phyloP scores from a whole-genome alignment of 2,797 vertebrate species.

The Spatula versicolor region DNA sequence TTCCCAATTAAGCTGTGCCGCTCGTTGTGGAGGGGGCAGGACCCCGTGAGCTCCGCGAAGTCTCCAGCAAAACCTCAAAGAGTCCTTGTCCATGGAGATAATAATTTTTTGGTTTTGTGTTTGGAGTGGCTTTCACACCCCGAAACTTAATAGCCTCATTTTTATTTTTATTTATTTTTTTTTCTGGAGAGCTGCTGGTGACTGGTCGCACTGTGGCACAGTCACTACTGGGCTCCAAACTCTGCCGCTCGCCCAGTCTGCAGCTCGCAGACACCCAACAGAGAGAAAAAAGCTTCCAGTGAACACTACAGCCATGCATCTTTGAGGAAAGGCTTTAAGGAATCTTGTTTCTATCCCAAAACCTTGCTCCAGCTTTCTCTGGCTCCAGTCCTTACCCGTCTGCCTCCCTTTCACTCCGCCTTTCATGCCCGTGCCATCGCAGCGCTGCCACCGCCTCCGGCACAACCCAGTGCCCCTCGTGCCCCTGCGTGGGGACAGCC shows the following conservation, averaged over 20 bases:
- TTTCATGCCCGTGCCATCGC: accelerated
- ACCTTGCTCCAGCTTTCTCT: background rate
- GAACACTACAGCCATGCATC: background rate
- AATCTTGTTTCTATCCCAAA: background rate
- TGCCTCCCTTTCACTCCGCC: background rate
- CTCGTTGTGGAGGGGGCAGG: background rate
- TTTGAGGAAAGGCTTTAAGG: background rate
- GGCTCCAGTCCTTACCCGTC: background rate
- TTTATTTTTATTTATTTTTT: too few relatives aligned
- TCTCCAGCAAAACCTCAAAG: background rate
- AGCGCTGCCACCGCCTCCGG: background rate
- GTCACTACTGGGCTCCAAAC: background rate
- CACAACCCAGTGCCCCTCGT: background rate
- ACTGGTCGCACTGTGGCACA: background rate
- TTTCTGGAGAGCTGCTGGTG: background rate
- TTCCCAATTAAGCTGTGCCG: background rate
- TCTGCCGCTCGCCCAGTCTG: background rate
- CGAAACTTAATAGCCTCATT: background rate
- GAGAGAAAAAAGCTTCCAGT: background rate
- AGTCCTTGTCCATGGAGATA: background rate
- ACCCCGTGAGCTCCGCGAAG: background rate
- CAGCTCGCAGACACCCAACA: background rate
- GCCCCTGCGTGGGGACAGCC: accelerated
- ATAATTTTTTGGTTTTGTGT: background rate
- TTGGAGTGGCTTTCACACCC: background rate